phyloP scores from a whole-genome alignment of 1,140 invertebrate genomes.

The Drosophila auraria region DNA sequence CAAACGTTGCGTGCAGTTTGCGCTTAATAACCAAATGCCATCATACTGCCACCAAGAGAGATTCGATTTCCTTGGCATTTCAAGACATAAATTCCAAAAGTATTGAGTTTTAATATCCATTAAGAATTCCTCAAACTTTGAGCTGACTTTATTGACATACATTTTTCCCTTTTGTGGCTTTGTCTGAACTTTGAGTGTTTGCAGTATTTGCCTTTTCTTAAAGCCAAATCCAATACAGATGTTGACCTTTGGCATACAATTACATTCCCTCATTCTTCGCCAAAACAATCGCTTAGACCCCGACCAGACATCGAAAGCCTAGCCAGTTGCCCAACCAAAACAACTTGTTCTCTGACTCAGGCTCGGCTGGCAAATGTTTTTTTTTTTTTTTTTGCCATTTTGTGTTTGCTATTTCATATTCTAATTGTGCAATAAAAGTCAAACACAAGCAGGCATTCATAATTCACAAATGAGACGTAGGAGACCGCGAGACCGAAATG shows the following conservation, averaged over 20 bases:
- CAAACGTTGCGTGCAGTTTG: constrained; percentile 48
- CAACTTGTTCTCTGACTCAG: constrained; percentile 41
- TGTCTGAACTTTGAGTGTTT: constrained; percentile 13
- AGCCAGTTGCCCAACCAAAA: constrained; percentile 20
- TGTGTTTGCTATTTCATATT: constrained; percentile 44
- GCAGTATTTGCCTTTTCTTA: constrained; percentile 30
- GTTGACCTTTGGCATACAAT: constrained; percentile 75
- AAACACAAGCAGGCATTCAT: constrained; percentile 38
- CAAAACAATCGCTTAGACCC: constrained; percentile 23
- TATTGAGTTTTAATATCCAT: constrained; percentile 4
- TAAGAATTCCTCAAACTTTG: not conserved
- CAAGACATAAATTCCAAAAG: not conserved
- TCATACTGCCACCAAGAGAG: constrained; percentile 2
- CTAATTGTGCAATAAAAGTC: constrained; percentile 68
- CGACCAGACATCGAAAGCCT: constrained; percentile 35
- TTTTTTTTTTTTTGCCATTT: constrained; percentile 10
- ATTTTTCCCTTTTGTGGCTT: not conserved
- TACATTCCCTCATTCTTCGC: constrained; percentile 21
- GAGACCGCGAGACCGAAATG: constrained; percentile 6
- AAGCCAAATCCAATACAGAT: constrained; percentile 53
- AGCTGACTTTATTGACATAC: not conserved
- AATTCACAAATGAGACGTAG: constrained; percentile 14
- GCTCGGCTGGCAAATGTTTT: constrained; percentile 8
- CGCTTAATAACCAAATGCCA: constrained; percentile 20
- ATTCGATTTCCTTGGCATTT: not conserved